phyloP scores from a whole-genome alignment of 2,888 invertebrate genomes.

The Polyploca ridens region DNA sequence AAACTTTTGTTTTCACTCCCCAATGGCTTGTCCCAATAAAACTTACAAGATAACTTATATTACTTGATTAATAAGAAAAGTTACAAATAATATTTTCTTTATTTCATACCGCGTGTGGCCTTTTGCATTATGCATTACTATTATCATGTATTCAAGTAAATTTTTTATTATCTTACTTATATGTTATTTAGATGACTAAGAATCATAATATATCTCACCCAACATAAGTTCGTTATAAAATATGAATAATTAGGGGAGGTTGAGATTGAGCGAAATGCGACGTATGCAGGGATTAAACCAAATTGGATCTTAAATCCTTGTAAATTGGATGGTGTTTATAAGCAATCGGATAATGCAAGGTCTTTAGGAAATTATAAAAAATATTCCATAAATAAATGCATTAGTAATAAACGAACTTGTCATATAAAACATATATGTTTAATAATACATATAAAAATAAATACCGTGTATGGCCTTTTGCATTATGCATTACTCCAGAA shows the following conservation, averaged over 20 bases:
- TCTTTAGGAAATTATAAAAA: too few relatives aligned
- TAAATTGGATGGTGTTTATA: neutral
- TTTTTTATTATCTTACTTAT: neutral
- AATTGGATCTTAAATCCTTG: neutral
- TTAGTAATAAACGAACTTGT: too few relatives aligned
- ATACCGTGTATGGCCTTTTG: too few relatives aligned
- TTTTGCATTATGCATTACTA: neutral
- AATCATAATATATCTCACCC: neutral
- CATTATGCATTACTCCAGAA: neutral
- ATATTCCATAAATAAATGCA: too few relatives aligned
- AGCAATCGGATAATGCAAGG: neutral
- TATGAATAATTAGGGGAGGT: neutral
- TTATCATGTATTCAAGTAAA: too few relatives aligned
- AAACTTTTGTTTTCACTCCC: constrained; percentile 49
- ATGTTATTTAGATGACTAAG: too few relatives aligned
- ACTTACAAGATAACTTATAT: constrained; percentile 48
- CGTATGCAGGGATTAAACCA: neutral
- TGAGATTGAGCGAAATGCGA: neutral
- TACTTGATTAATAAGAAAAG: constrained; percentile 49
- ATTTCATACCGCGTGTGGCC: constrained; percentile 6
- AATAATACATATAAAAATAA: too few relatives aligned
- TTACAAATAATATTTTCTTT: constrained; percentile 22
- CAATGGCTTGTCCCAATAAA: constrained; percentile 48
- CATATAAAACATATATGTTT: too few relatives aligned
- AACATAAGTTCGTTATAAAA: neutral